Conservation (phyloP, 92 coral and sea anemone genomes). For the Zoanthus solanderi region DNA sequence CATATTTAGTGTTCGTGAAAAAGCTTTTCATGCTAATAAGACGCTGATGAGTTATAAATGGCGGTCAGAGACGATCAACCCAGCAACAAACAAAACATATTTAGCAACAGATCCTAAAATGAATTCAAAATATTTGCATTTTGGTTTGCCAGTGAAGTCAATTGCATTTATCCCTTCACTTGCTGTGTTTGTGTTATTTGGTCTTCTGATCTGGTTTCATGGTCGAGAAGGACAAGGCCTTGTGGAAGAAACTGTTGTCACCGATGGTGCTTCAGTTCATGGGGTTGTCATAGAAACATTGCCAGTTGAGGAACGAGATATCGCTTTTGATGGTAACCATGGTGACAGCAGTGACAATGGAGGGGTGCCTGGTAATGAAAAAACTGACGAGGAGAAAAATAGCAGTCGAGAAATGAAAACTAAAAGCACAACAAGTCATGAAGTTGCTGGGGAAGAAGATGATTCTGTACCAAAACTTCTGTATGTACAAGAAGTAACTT, state of each 20-base stretch:
- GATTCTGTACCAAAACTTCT: constrained; percentile 17
- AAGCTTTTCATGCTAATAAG: constrained; percentile 78
- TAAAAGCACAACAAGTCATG: not conserved
- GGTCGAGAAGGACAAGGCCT: constrained; percentile 82
- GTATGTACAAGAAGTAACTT: constrained; percentile 23
- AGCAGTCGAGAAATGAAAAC: not conserved
- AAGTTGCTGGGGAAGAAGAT: constrained; percentile 29
- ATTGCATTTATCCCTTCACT: constrained; percentile 94
- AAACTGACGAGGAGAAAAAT: not conserved
- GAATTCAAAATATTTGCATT: constrained; percentile 89
- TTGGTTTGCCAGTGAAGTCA: constrained; percentile 75
- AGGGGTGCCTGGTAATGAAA: not conserved
- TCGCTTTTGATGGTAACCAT: constrained; percentile 21
- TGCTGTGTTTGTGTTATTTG: constrained; percentile 81
- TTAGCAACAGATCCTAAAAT: constrained; percentile 76
- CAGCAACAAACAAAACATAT: constrained; percentile 72
- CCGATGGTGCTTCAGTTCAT: constrained; percentile 72
- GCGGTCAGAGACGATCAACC: constrained; percentile 76
- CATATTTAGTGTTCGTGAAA: constrained; percentile 76
- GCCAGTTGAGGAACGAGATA: constrained; percentile 37
- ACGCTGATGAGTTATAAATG: constrained; percentile 84
- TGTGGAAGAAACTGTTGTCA: constrained; percentile 69
- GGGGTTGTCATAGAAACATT: constrained; percentile 80
- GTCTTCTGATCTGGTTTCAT: constrained; percentile 87
- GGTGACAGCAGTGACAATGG: constrained; percentile 4